phyloP scores from a whole-genome alignment of 1,140 invertebrate species.

The Drosophila azteca region DNA sequence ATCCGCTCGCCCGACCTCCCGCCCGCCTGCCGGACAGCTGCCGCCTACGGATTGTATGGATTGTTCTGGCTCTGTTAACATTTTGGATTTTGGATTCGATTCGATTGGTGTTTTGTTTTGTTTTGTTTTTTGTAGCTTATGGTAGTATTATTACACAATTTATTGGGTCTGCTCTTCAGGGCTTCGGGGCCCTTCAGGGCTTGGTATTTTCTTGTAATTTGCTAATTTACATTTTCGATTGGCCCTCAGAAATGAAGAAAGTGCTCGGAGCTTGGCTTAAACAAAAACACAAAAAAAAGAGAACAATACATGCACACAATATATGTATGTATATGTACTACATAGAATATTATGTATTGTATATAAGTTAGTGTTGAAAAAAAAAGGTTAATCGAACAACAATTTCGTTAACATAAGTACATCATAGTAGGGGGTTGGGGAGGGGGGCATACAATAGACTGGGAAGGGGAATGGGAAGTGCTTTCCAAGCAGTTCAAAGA shows the following conservation, averaged over 20 bases:
- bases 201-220: background rate
- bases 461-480: conserved; percentile 6
- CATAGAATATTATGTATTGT: conserved; percentile 25
- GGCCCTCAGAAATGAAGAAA: conserved; percentile 56
- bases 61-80: conserved; percentile 52
- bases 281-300: conserved; percentile 21
- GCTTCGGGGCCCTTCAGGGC: background rate
- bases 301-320: conserved; percentile 1
- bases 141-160: conserved; percentile 36
- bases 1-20: too few species aligned
- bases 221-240: conserved; percentile 60
- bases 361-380: conserved; percentile 39
- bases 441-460: background rate
- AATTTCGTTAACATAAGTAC: conserved; percentile 61
- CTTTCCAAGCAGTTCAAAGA: conserved; percentile 28
- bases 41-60: conserved; percentile 16
- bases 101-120: conserved; percentile 6
- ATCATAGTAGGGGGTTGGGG: too few species aligned
- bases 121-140: conserved; percentile 7
- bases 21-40: background rate
- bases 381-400: conserved; percentile 42
- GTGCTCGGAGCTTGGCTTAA: conserved; percentile 32
- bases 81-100: conserved; percentile 12
- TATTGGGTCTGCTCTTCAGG: conserved; percentile 14
- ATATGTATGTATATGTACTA: conserved; percentile 22